Evolutionary conservation across 2,113 vertebrate genomes (phyloP).

Genomic region (Anhinga rufa): DNA sequence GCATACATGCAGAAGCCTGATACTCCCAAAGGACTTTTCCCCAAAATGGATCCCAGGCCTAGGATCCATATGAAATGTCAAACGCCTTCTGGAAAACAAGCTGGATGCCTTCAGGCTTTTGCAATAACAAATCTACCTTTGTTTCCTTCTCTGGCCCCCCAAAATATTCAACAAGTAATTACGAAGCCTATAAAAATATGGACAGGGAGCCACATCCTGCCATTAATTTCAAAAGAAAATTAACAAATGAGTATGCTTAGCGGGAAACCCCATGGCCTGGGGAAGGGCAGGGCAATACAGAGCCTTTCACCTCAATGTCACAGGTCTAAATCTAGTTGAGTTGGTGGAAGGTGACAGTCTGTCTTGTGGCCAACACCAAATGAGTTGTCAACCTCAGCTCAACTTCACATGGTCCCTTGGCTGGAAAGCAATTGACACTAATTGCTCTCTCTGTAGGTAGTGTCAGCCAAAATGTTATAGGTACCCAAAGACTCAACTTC

Average conservation of each 20-base stretch:
- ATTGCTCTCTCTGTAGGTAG: neutral
- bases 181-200: conserved; percentile 41
- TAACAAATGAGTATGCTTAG: neutral
- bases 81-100: neutral
- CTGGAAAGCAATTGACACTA: neutral
- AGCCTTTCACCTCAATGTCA: neutral
- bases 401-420: neutral
- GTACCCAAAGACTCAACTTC: neutral
- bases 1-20: neutral
- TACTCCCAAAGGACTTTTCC: neutral
- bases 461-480: neutral
- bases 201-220: conserved; percentile 54
- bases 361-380: neutral
- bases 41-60: neutral
- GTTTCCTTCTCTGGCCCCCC: conserved; percentile 30
- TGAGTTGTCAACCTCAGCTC: neutral
- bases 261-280: neutral
- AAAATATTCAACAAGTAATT: conserved; percentile 53
- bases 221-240: conserved; percentile 66
- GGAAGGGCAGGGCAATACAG: neutral
- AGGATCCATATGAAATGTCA: neutral
- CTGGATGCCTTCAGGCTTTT: neutral
- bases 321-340: neutral
- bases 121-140: neutral
- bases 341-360: neutral